Conservation (phyloP, 1,140 invertebrate species). For the Cotesia glomerata region DNA sequence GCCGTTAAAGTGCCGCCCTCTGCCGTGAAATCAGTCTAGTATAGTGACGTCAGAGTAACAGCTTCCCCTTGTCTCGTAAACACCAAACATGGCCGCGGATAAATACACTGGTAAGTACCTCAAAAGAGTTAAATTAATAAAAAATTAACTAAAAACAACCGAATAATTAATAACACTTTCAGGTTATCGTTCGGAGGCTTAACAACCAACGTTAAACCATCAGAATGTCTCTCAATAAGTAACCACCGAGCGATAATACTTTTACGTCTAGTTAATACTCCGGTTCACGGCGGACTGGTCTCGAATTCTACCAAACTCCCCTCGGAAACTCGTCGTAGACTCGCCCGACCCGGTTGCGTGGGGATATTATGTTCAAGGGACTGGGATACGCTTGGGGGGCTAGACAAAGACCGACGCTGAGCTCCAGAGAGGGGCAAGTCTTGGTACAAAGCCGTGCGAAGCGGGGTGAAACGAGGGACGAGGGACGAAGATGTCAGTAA, state of each 20-base stretch:
- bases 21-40: slow-evolving; percentile 45
- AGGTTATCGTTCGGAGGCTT: background rate
- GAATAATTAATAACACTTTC: too few species aligned
- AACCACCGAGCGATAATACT: slow-evolving; percentile 27
- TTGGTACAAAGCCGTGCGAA: background rate
- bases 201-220: background rate
- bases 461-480: slow-evolving; percentile 37
- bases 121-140: too few species aligned
- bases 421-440: slow-evolving; percentile 27
- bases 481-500: slow-evolving; percentile 26
- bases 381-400: slow-evolving; percentile 14
- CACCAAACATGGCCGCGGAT: slow-evolving; percentile 61
- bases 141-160: too few species aligned
- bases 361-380: slow-evolving; percentile 5
- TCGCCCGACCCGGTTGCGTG: slow-evolving; percentile 55
- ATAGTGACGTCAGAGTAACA: slow-evolving; percentile 54
- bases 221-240: background rate
- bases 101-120: background rate
- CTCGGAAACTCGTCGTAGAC: slow-evolving; percentile 56
- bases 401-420: slow-evolving; percentile 37
- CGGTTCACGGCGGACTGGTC: slow-evolving; percentile 61
- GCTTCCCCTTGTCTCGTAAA: slow-evolving; percentile 60
- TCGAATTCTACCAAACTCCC: slow-evolving; percentile 56
- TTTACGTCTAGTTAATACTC: slow-evolving; percentile 55
- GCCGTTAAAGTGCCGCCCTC: slow-evolving; percentile 28